A percentile compares a stretch with the other conserved stretches of the same genome.
These are phyloP conservation scores for Callyntrura sp. DNA, from an alignment of 2,888 invertebrate genomes.

Conservation along the genomic window DNA sequence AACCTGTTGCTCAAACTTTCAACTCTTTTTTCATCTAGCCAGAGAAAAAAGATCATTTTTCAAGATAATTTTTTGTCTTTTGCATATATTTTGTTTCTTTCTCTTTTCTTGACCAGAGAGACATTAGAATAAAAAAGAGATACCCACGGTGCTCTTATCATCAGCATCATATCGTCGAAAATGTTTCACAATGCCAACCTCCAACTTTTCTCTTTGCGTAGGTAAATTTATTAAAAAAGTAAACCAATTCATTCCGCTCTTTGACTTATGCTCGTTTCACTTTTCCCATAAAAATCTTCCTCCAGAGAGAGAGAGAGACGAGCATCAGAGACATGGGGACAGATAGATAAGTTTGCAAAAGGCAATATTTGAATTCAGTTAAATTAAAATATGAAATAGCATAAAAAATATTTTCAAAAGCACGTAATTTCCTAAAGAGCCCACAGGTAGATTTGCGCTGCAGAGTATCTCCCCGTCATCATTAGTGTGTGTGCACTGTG, in stretches of 20 bases:
- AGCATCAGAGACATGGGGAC: too few species aligned
- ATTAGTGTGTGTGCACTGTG: too few species aligned
- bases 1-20: slow-evolving; percentile 51
- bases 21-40: slow-evolving; percentile 16
- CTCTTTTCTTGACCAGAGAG: slow-evolving; percentile 7
- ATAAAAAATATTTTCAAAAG: not conserved
- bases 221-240: slow-evolving; percentile 39
- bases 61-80: slow-evolving; percentile 39
- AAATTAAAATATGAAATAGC: not conserved
- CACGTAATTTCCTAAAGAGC: not conserved
- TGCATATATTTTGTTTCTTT: slow-evolving; percentile 7
- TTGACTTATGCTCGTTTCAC: not conserved
- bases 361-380: not conserved
- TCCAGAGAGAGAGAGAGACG: too few species aligned
- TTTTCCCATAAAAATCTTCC: not conserved
- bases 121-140: not conserved
- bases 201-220: slow-evolving; percentile 3
- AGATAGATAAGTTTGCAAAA: slow-evolving; percentile 22
- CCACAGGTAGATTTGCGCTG: too few species aligned
- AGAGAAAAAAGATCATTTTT: slow-evolving; percentile 40
- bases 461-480: too few species aligned
- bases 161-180: slow-evolving; percentile 41
- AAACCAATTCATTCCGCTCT: slow-evolving; percentile 20
- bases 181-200: slow-evolving; percentile 42
- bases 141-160: slow-evolving; percentile 24